Evolutionary conservation across 2,797 vertebrate genomes (phyloP).

Genomic region (Rhabdomys pumilio): DNA sequence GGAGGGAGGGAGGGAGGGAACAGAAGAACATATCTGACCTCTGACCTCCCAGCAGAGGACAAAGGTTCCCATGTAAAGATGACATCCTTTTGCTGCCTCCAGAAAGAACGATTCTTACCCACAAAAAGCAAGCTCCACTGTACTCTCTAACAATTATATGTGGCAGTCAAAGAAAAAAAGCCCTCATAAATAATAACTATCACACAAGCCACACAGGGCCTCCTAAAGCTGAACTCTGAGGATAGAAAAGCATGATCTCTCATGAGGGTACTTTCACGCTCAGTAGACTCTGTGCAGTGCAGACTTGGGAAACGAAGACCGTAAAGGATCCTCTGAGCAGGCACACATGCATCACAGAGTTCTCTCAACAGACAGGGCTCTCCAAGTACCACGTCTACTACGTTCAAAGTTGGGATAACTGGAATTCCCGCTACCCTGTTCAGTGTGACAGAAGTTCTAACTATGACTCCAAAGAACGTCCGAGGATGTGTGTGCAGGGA

Average conservation of each 20-base stretch:
- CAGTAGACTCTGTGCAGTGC: background rate
- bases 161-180: background rate
- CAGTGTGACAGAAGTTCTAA: background rate
- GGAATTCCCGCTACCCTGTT: background rate
- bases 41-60: background rate
- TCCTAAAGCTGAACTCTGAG: conserved; percentile 3
- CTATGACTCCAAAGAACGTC: background rate
- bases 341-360: background rate
- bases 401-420: fast-evolving
- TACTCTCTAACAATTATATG: background rate
- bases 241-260: background rate
- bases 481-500: background rate
- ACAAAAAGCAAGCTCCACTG: background rate
- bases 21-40: background rate
- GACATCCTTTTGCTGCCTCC: background rate
- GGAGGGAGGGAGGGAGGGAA: no score
- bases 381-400: background rate
- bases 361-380: background rate
- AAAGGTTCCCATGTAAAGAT: background rate
- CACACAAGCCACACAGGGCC: background rate
- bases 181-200: background rate
- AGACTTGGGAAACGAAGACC: background rate
- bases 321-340: background rate
- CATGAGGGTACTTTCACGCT: background rate
- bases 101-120: background rate